Evolutionary conservation across 1,140 invertebrate genomes (phyloP), one percentile per base, ranked within the genome.

Genomic region (Drosophila cardini): DNA sequence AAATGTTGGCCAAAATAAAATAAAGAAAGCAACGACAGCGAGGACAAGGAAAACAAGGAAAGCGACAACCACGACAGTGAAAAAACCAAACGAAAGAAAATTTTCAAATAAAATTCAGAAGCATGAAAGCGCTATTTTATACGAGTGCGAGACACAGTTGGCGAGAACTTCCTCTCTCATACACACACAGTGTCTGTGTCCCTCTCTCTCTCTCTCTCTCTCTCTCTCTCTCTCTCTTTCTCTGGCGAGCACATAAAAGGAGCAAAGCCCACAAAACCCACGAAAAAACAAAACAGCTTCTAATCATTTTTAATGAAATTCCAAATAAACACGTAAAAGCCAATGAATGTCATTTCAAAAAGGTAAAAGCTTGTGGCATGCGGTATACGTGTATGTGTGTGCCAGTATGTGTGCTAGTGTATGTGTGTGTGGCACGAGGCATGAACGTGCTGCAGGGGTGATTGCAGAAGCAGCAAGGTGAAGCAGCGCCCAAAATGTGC

Each of bases 241-340:
- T n/a, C 13, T n/a, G 70, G 43, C 48, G 11, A 18, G 21, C 34
- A 53, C 48, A 73, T 67, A 56, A 73, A 73, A 71, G 45, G 60
- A 40, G 74, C 53, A 75, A 55, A 72, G 75, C 82, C 78, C 82
- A 70, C 78, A 78, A 76, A 86, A 78, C 63, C 82, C 76, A 83
- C 83, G 70, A 72, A 83, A 83, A 72, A 86, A 86, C 83, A 86
- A 86, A 86, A 86, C 83, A 89, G 84, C 83, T 86, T 86, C 83
- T 86, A 86, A 86, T 86, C 86, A 86, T 86, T 86, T 86, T 86
- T 86, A 86, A 86, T 86, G 83, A 86, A 86, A 86, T 86, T 86
- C 83, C 83, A 86, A 86, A 86, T 86, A 86, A 86, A 86, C 83
- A 86, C 83, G 83, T 86, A 86, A 86, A 86, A 86, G 82, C 82